These are phyloP conservation scores for Cremastobaeus sp. DNA, from an alignment of 2,888 invertebrate genomes.

Conservation along the genomic window DNA sequence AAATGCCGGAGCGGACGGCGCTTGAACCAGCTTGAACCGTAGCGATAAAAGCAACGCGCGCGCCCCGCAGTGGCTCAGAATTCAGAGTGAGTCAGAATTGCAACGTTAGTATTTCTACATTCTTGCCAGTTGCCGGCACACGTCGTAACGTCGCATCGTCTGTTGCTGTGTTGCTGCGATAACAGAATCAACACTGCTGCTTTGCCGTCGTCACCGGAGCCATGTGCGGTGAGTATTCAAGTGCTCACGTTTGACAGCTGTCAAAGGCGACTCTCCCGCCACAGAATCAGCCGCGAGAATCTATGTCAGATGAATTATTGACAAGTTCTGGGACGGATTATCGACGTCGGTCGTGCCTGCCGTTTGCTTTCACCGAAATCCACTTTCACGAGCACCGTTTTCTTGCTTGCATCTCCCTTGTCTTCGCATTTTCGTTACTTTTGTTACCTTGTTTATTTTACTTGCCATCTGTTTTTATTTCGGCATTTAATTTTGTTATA, in stretches of 20 bases:
- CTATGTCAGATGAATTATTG: constrained; percentile 2
- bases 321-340: constrained; percentile 3
- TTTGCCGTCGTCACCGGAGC: constrained; percentile 15
- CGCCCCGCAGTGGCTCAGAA: no score
- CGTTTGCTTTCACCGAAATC: constrained; percentile 1
- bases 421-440: no score
- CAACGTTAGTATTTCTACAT: constrained; percentile 5
- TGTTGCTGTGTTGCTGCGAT: no score
- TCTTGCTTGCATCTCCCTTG: no score
- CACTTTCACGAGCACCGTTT: constrained; percentile 3
- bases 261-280: background rate
- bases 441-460: no score
- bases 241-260: constrained; percentile 10
- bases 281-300: background rate
- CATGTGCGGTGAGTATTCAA: constrained; percentile 32
- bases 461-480: no score
- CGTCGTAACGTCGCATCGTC: constrained; percentile 8
- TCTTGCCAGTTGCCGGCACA: constrained; percentile 6
- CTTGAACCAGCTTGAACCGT: no score
- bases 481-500: no score
- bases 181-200: constrained; percentile 8
- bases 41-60: no score
- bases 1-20: no score
- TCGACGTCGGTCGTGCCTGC: background rate
- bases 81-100: no score